Percentiles rank a stretch among this genome's conserved stretches.
Evolutionary conservation across 92 coral and sea anemone genomes (phyloP).

Genomic region (Anthopleura xanthogrammica): DNA sequence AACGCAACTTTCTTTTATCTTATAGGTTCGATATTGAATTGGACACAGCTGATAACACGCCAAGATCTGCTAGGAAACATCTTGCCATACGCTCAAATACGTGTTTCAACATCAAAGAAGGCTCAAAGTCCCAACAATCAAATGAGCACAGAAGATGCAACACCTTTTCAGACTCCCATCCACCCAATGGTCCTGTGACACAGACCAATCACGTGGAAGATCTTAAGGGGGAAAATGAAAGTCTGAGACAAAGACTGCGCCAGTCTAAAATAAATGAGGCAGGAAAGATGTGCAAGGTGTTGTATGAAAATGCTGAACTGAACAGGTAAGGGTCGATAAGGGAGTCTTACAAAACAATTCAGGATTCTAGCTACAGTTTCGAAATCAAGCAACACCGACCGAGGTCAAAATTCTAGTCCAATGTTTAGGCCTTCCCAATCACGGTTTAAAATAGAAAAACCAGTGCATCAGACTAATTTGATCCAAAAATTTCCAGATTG

Average conservation of each 20-base stretch:
- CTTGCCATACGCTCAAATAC: conserved; percentile 62
- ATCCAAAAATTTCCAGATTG: not conserved
- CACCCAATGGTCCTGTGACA: not conserved
- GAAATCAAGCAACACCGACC: no score
- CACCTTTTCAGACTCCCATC: conserved; percentile 26
- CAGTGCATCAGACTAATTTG: no score
- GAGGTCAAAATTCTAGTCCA: no score
- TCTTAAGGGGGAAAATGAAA: conserved; percentile 61
- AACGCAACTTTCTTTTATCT: not conserved
- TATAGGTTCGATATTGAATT: not conserved
- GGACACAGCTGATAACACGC: conserved; percentile 7
- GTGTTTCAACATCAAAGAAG: conserved; percentile 26
- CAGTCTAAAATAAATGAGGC: conserved; percentile 69
- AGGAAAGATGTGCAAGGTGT: conserved; percentile 73
- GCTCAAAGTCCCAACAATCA: conserved; percentile 9
- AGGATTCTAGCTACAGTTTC: no score
- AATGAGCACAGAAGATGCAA: conserved; percentile 29
- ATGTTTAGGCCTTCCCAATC: no score
- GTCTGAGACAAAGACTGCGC: conserved; percentile 51
- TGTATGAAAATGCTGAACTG: conserved; percentile 69
- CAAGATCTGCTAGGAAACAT: conserved; percentile 29
- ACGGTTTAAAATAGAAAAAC: no score
- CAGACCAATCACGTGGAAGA: conserved; percentile 6
- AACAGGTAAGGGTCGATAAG: conserved; percentile 25
- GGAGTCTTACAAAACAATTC: no score